phyloP scores from a whole-genome alignment of 2,888 invertebrate species.

The Eucriotettix oculatus region DNA sequence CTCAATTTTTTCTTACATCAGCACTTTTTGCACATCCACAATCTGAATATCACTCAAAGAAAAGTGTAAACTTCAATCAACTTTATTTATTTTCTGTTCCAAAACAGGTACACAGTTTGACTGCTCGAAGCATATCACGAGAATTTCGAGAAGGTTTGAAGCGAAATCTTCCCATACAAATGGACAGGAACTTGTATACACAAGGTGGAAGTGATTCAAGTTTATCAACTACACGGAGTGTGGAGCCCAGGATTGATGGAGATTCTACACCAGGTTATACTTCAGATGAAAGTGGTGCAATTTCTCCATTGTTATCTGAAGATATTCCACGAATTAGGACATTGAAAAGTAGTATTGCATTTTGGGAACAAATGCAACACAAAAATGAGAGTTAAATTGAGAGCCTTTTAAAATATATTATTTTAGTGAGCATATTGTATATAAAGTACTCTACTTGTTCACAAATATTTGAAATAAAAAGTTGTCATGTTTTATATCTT shows the following conservation, averaged over 20 bases:
- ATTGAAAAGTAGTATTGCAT: conserved; percentile 23
- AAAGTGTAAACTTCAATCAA: too few species aligned
- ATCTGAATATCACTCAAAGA: too few species aligned
- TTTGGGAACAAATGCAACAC: conserved; percentile 23
- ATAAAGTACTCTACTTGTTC: background rate
- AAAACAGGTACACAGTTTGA: conserved; percentile 47
- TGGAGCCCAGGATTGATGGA: conserved; percentile 13
- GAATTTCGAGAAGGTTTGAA: conserved; percentile 55
- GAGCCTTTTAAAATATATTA: background rate
- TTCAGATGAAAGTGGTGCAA: conserved; percentile 16
- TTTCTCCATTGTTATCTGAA: conserved; percentile 14
- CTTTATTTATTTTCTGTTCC: too few species aligned
- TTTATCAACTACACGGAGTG: background rate
- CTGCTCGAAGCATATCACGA: conserved; percentile 60
- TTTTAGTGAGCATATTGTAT: background rate
- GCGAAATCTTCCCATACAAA: conserved; percentile 18
- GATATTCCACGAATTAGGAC: conserved; percentile 13
- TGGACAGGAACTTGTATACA: conserved; percentile 11
- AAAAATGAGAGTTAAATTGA: background rate
- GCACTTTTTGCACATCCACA: too few species aligned
- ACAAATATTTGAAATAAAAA: too few species aligned
- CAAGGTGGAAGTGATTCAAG: background rate
- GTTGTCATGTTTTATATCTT: too few species aligned
- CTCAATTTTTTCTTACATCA: too few species aligned
- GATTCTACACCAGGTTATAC: conserved; percentile 10